Percentiles rank a stretch among this genome's conserved stretches.
Evolutionary conservation across 2,888 invertebrate genomes (phyloP).

Genomic region (Drosophila nr. medialis): DNA sequence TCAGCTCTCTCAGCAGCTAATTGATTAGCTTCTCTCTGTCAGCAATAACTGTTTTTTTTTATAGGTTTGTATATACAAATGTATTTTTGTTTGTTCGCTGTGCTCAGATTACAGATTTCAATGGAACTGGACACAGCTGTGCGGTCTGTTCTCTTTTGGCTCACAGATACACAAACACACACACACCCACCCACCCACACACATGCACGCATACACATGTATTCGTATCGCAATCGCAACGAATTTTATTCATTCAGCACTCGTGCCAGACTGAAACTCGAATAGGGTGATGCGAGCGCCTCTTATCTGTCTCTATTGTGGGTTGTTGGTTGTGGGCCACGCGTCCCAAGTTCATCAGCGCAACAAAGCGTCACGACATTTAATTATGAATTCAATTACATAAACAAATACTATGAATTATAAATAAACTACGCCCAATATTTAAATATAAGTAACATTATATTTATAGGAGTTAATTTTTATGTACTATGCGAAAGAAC

Average conservation of each 20-base stretch:
- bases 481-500: neutral
- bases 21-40: neutral
- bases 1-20: neutral
- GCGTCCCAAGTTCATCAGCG: slow-evolving; percentile 54
- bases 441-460: neutral
- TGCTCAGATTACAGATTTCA: slow-evolving; percentile 1
- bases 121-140: slow-evolving; percentile 14
- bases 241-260: slow-evolving; percentile 35
- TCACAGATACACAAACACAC: neutral
- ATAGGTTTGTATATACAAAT: neutral
- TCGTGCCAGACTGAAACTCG: slow-evolving; percentile 21
- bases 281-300: slow-evolving; percentile 20
- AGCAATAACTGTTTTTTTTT: neutral
- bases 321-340: slow-evolving; percentile 12
- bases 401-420: slow-evolving; percentile 19
- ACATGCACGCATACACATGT: neutral
- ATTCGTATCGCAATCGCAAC: slow-evolving; percentile 10
- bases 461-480: slow-evolving; percentile 1
- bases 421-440: slow-evolving; percentile 43
- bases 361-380: slow-evolving; percentile 36
- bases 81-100: neutral
- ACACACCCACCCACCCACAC: neutral
- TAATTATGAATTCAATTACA: slow-evolving; percentile 7
- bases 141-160: slow-evolving; percentile 1
- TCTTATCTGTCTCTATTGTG: neutral